Evolutionary conservation across 53 echinoderm and acorn worm species (phyloP).

Genomic region (Echinometra lucunter): DNA sequence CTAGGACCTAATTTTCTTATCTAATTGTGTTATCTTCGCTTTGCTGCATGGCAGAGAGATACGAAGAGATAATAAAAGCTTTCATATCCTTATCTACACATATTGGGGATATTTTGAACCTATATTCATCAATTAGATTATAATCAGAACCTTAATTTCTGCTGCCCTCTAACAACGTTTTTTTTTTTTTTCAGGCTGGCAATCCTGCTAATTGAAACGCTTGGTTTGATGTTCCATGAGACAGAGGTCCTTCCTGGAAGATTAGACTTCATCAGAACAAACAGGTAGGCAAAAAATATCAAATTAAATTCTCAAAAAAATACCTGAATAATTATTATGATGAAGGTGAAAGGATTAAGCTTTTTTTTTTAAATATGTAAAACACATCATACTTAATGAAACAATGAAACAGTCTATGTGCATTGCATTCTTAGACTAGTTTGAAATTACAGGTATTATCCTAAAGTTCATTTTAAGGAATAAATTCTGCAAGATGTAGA

Average conservation of each 20-base stretch:
- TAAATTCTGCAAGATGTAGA: too few relatives aligned
- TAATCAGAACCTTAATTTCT: neutral
- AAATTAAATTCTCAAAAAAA: neutral
- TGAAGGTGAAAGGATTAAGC: neutral
- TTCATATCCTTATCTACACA: neutral
- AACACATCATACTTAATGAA: too few relatives aligned
- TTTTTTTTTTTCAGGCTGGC: conserved; percentile 73
- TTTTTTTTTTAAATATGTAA: too few relatives aligned
- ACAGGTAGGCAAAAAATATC: conserved; percentile 73
- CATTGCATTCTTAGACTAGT: too few relatives aligned
- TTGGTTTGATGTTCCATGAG: conserved; percentile 92
- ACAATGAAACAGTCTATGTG: too few relatives aligned
- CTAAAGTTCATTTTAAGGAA: too few relatives aligned
- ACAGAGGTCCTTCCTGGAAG: conserved; percentile 87
- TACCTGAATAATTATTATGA: neutral
- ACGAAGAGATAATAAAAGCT: neutral
- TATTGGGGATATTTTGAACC: neutral
- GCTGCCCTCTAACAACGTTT: neutral
- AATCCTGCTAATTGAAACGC: conserved; percentile 87
- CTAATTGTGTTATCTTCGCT: neutral
- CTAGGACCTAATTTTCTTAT: neutral
- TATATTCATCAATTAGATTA: neutral
- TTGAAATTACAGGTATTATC: too few relatives aligned
- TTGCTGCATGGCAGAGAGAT: neutral
- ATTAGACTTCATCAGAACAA: conserved; percentile 83